These are phyloP conservation scores for Sardinella longiceps DNA, from an alignment of 2,797 vertebrate species.

Conservation along the genomic window DNA sequence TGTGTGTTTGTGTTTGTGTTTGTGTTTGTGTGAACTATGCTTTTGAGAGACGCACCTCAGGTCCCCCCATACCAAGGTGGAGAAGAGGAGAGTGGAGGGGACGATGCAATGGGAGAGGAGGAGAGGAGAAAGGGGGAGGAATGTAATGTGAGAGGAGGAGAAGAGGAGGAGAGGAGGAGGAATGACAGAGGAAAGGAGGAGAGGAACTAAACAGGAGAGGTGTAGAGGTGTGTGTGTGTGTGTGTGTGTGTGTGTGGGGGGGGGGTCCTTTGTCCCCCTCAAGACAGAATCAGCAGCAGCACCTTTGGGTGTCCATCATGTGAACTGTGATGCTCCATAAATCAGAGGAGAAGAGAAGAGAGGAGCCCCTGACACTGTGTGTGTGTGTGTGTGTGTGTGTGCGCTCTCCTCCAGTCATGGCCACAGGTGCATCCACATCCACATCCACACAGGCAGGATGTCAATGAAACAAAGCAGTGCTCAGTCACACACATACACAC, in stretches of 20 bases:
- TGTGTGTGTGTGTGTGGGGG: background rate
- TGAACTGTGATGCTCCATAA: slow-evolving; percentile 60
- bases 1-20: too few relatives aligned
- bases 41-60: too few relatives aligned
- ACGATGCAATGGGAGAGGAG: too few relatives aligned
- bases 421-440: slow-evolving; percentile 60
- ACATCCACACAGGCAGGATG: slow-evolving; percentile 55
- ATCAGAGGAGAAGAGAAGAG: too few relatives aligned
- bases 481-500: slow-evolving; percentile 76
- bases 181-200: too few relatives aligned
- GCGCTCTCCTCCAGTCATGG: slow-evolving; percentile 57
- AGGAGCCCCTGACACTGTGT: slow-evolving; percentile 52
- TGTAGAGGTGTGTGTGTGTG: slow-evolving; percentile 8
- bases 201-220: too few relatives aligned
- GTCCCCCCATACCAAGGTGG: too few relatives aligned
- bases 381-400: too few relatives aligned
- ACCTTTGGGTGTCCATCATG: slow-evolving; percentile 61
- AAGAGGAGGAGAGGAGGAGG: background rate
- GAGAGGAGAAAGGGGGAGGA: too few relatives aligned
- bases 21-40: too few relatives aligned
- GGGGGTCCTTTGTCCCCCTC: slow-evolving; percentile 60
- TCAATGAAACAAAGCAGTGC: slow-evolving; percentile 83
- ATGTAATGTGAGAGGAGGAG: background rate
- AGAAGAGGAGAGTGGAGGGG: too few relatives aligned
- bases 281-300: slow-evolving; percentile 35